These are phyloP conservation scores for Tenualosa thibaudeaui DNA, from an alignment of 2,797 vertebrate species.

Conservation along the genomic window DNA sequence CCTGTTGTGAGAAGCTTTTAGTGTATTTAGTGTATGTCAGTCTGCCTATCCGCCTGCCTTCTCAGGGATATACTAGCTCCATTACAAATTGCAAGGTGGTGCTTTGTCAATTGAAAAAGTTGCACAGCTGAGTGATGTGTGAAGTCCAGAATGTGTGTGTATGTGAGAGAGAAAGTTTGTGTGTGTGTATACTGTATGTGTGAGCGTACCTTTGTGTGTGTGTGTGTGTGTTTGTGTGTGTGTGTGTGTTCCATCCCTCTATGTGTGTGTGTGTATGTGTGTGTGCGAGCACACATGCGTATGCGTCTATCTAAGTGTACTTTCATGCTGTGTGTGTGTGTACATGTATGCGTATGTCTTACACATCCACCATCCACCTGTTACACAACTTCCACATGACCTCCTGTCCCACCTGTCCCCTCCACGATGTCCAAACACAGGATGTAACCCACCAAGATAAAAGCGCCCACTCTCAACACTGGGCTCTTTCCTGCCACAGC, in stretches of 20 bases:
- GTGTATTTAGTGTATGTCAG: background rate
- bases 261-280: background rate
- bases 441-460: background rate
- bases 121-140: background rate
- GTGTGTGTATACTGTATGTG: background rate
- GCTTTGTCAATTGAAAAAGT: background rate
- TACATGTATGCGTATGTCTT: background rate
- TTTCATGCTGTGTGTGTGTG: background rate
- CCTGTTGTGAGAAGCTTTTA: background rate
- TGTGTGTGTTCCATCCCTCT: background rate
- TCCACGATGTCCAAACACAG: background rate
- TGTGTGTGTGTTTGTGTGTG: background rate
- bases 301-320: background rate
- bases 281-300: background rate
- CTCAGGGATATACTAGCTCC: background rate
- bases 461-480: background rate
- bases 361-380: too few species aligned
- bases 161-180: background rate
- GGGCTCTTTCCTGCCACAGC: background rate
- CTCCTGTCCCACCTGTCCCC: too few species aligned
- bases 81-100: background rate
- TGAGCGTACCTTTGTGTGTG: background rate
- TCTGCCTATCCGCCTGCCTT: background rate
- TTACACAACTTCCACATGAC: too few species aligned
- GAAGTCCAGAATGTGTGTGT: background rate